These are phyloP conservation scores for Neosalanx taihuensis DNA, from an alignment of 2,797 vertebrate species.

Conservation along the genomic window DNA sequence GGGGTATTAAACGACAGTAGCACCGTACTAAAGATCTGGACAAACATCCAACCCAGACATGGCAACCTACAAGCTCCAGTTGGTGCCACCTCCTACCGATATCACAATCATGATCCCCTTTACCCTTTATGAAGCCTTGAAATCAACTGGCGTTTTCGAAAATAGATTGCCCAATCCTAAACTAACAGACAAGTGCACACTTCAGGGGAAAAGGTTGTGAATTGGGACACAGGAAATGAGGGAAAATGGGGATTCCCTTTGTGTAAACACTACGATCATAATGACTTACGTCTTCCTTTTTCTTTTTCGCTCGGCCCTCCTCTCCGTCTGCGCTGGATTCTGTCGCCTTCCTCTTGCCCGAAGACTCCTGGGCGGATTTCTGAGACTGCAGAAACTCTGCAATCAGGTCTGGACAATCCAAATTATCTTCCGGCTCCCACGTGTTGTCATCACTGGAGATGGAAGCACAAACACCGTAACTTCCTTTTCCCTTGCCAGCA, in stretches of 20 bases:
- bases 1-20: background rate
- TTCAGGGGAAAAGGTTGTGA: background rate
- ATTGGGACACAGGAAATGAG: background rate
- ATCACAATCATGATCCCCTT: background rate
- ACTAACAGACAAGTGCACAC: background rate
- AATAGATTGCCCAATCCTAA: background rate
- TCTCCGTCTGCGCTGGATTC: constrained; percentile 80
- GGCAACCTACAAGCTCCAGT: no score
- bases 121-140: background rate
- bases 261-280: constrained; percentile 15
- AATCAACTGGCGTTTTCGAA: background rate
- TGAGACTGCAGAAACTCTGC: constrained; percentile 95
- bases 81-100: background rate
- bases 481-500: background rate
- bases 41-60: background rate
- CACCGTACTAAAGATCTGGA: background rate
- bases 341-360: constrained; percentile 86
- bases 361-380: constrained; percentile 82
- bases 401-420: constrained; percentile 96
- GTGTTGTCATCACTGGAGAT: constrained; percentile 91
- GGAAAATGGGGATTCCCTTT: constrained; percentile 22
- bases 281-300: constrained; percentile 88
- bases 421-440: constrained; percentile 97
- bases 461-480: background rate
- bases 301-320: constrained; percentile 96